Conservation (phyloP, 2,888 invertebrate genomes). For the Diadromus collaris region DNA sequence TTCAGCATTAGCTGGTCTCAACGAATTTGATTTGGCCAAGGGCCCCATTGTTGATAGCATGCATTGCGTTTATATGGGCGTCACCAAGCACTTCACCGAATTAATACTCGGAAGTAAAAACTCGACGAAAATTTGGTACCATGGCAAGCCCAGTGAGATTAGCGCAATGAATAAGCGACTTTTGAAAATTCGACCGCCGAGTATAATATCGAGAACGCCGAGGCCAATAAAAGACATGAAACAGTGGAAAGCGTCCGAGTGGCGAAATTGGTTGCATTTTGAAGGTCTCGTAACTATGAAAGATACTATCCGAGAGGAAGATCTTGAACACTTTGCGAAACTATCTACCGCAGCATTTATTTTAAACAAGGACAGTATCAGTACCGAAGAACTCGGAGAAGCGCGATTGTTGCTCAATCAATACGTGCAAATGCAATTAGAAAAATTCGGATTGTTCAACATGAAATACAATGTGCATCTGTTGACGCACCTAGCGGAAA, state of each 20-base stretch:
- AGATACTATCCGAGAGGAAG: slow-evolving; percentile 6
- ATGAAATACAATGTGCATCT: slow-evolving; percentile 31
- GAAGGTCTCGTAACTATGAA: not conserved
- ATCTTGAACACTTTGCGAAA: slow-evolving; percentile 24
- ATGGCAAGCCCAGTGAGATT: slow-evolving; percentile 14
- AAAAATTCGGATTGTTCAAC: slow-evolving; percentile 10
- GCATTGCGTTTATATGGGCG: slow-evolving; percentile 40
- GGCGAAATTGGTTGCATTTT: slow-evolving; percentile 41
- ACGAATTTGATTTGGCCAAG: slow-evolving; percentile 26
- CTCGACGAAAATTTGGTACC: not conserved
- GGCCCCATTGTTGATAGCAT: slow-evolving; percentile 39
- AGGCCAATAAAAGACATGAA: slow-evolving; percentile 12
- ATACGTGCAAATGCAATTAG: not conserved
- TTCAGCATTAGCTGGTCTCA: slow-evolving; percentile 19
- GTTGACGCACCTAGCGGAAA: slow-evolving; percentile 13
- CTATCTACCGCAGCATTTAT: slow-evolving; percentile 11
- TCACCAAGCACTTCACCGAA: slow-evolving; percentile 26
- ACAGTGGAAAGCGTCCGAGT: slow-evolving; percentile 21
- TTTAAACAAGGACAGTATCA: not conserved
- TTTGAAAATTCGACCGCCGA: slow-evolving; percentile 25
- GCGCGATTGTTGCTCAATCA: not conserved
- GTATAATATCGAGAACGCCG: slow-evolving; percentile 8
- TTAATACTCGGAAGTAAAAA: slow-evolving; percentile 14
- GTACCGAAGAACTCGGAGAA: not conserved
- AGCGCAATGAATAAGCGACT: not conserved